Conservation (phyloP, 2,113 vertebrate genomes). For the Vidua chalybeata region DNA sequence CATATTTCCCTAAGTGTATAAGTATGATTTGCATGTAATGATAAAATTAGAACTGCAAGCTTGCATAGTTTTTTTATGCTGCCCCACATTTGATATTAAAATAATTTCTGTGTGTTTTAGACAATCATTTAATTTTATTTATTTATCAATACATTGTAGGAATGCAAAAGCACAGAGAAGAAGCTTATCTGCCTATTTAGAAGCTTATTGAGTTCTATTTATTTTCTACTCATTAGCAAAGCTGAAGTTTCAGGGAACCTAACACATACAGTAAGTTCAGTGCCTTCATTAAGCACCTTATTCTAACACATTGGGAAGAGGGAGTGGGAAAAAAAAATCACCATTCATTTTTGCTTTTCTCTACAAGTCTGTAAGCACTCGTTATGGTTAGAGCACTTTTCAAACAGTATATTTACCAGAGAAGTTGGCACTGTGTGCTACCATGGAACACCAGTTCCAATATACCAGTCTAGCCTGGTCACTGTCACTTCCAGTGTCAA, state of each 20-base stretch:
- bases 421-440: not conserved
- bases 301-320: not conserved
- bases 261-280: not conserved
- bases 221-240: not conserved
- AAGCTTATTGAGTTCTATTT: not conserved
- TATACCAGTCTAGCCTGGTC: not conserved
- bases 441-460: not conserved
- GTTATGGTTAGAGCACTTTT: not conserved
- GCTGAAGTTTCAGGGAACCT: not conserved
- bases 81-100: not conserved
- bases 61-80: not conserved
- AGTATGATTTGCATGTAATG: not conserved
- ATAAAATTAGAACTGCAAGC: not conserved
- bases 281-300: not conserved
- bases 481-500: not conserved
- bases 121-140: not conserved
- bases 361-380: not conserved
- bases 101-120: not conserved
- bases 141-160: not conserved
- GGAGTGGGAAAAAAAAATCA: not conserved
- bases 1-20: not conserved
- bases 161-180: not conserved
- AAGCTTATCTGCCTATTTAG: not conserved
- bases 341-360: not conserved
- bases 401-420: not conserved